Conservation (phyloP, 2,113 vertebrate species). For the Hydrolagus affinis region DNA sequence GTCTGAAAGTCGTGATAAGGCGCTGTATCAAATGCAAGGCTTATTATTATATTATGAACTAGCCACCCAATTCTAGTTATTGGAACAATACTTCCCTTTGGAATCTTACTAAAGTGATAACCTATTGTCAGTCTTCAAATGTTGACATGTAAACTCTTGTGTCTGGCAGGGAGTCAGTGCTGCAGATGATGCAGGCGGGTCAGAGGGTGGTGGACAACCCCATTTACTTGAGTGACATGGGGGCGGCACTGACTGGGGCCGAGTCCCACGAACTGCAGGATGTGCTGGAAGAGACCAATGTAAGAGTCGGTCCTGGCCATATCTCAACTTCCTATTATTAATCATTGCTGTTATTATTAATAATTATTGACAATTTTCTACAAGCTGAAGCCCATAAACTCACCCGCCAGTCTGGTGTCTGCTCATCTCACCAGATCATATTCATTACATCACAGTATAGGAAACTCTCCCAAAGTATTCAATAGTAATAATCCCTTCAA, state of each 20-base stretch:
- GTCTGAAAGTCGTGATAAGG: too few relatives aligned
- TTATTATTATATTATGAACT: too few relatives aligned
- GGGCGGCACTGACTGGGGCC: slow-evolving; percentile 84
- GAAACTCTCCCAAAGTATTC: neutral
- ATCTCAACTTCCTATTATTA: neutral
- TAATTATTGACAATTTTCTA: neutral
- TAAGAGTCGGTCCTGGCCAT: slow-evolving; percentile 47
- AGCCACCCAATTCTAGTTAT: too few relatives aligned
- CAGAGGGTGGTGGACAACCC: slow-evolving; percentile 94
- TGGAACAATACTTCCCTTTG: neutral
- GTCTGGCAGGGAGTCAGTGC: slow-evolving; percentile 78
- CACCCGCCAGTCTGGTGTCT: too few relatives aligned
- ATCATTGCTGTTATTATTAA: neutral
- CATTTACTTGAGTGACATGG: slow-evolving; percentile 97
- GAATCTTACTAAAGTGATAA: neutral
- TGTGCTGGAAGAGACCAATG: slow-evolving; percentile 84
- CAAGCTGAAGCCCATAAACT: too few relatives aligned
- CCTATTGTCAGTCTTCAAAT: neutral
- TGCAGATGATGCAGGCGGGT: slow-evolving; percentile 98
- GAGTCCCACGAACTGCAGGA: slow-evolving; percentile 91
- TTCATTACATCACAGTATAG: neutral
- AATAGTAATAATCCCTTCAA: neutral
- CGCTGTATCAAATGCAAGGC: too few relatives aligned
- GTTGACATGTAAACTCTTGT: accelerated
- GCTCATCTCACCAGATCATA: neutral